Base-by-base conservation (phyloP, 1,140 invertebrate species). In the Ips nitidus region DNA sequence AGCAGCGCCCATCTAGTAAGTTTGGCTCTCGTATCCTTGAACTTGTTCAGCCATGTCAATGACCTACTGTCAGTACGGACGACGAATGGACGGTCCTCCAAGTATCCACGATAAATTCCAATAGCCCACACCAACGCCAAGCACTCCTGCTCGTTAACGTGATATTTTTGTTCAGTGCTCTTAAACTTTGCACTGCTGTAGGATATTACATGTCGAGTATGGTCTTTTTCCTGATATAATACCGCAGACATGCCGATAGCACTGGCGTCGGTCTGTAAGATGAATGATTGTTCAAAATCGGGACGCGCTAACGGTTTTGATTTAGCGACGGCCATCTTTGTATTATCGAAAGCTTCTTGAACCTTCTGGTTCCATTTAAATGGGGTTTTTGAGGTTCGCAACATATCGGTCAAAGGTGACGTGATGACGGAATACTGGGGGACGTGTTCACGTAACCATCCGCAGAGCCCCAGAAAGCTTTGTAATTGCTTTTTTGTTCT, bases 371-470 rank as follows among this genome's bases (percentile, higher is more conserved):
- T 60, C 38, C 71, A 75, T 50, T 70, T 40, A 39, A 69, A 76
- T 52, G 64, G 58, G 6, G 22, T 53, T 7, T 69, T 68, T 52
- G 43, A 61, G 50, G 42, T 63, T 41, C 36, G 3, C 22, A 73
- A 47, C 5, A 71, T 22, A 6, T 74, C 41, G 4, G 59, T 71
- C 43, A 77, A 66, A 0, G 76, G 71, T 8, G 61, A n/a, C 4
- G 72, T 71, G 22, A 73, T 43, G 0, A 67, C 4, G 0, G 76
- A 63, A 38, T 71, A 77, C 7, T 56, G n/a, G 2, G 37, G 38
- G 0, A 80, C 57, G 56, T 74, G 75, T 67, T 75, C 74, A 4
- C 76, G n/a, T 39, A 78, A 71, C 60, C 76, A 79, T 22, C 58
- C 66, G 1, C 64, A 66, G 1, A 73, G 7, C 0, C 76, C 75